A percentile compares a stretch with the other conserved stretches of the same genome.
Evolutionary conservation across 2,888 invertebrate species (phyloP).

Genomic region (Drosophila nr. perissopoda): DNA sequence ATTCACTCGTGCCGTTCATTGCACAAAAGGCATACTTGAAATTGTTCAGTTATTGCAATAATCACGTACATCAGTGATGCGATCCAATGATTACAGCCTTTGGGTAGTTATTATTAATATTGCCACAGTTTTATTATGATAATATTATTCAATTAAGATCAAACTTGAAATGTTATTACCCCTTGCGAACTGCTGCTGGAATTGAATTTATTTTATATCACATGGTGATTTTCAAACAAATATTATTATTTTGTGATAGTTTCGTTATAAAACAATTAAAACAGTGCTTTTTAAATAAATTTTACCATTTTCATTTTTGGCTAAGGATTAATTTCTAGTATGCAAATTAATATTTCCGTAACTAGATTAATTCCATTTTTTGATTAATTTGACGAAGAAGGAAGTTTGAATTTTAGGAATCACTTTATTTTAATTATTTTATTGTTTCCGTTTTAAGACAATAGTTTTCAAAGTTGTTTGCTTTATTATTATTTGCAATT

Average conservation of each 20-base stretch:
- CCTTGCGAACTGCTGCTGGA: background rate
- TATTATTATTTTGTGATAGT: background rate
- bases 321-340: background rate
- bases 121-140: slow-evolving; percentile 13
- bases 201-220: background rate
- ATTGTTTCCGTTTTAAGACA: background rate
- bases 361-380: background rate
- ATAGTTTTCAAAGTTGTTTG: background rate
- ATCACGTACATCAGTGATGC: slow-evolving; percentile 47
- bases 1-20: slow-evolving; percentile 32
- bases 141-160: slow-evolving; percentile 35
- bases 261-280: background rate
- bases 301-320: background rate
- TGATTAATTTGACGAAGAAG: background rate
- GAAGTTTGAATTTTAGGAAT: background rate
- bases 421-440: background rate
- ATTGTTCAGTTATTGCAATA: slow-evolving; percentile 54
- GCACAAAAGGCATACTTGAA: slow-evolving; percentile 62
- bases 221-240: no score
- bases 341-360: background rate
- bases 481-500: background rate
- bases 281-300: background rate
- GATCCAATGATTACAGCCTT: slow-evolving; percentile 37
- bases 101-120: slow-evolving; percentile 4
- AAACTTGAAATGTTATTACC: slow-evolving; percentile 1